These are phyloP conservation scores for Euplexia lucipara DNA, from an alignment of 2,888 invertebrate genomes.

Conservation along the genomic window DNA sequence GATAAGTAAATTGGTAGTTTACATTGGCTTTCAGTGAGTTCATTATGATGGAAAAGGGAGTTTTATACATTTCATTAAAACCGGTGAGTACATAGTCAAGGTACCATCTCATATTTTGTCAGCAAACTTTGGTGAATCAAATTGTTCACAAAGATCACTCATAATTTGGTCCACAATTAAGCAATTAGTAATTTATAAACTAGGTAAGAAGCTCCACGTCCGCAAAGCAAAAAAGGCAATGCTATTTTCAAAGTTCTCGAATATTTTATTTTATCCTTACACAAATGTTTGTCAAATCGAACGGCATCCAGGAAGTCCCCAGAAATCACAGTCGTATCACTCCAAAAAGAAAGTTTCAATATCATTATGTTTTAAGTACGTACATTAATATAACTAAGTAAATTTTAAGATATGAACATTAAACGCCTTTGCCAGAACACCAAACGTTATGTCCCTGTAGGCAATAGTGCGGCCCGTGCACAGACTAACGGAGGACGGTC, in stretches of 20 bases:
- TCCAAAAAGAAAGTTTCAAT: constrained; percentile 17
- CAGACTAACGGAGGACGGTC: no score
- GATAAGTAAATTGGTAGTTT: not conserved
- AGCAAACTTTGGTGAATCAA: not conserved
- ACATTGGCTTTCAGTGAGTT: not conserved
- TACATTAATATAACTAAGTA: constrained; percentile 23
- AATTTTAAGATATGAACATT: constrained; percentile 21
- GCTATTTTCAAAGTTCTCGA: constrained; percentile 54
- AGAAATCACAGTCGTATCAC: constrained; percentile 31
- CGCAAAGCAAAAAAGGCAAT: constrained; percentile 60
- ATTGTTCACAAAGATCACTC: not conserved
- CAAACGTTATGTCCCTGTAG: no score
- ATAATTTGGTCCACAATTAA: not conserved
- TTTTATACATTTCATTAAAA: not conserved
- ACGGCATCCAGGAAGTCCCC: constrained; percentile 8
- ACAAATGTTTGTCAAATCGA: constrained; percentile 41
- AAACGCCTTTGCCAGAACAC: no score
- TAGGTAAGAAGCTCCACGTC: constrained; percentile 61
- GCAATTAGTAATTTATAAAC: constrained; percentile 7
- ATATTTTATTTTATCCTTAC: constrained; percentile 41
- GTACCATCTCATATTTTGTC: not conserved
- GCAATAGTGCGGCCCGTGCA: no score
- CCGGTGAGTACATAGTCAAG: not conserved
- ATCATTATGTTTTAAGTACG: constrained; percentile 33
- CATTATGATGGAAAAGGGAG: fast-evolving